These are phyloP conservation scores for Erpobdella octoculata DNA, from an alignment of 2,888 invertebrate genomes.

Conservation along the genomic window DNA sequence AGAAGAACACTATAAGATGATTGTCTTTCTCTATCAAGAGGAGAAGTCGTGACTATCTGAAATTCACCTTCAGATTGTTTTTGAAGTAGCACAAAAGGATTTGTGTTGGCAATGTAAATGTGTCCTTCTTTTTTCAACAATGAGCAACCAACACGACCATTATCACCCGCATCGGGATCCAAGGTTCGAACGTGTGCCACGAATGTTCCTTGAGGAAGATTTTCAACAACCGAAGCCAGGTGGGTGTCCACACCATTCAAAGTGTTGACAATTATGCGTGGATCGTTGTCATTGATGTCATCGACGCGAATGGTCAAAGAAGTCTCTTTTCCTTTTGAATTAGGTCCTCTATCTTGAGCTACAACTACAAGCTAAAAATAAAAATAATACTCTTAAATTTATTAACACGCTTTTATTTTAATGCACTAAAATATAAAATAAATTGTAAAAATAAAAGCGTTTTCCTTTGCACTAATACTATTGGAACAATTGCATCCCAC, in stretches of 20 bases:
- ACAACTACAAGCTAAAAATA: constrained; percentile 28
- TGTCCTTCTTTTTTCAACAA: neutral
- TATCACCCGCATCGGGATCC: neutral
- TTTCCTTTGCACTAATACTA: no score
- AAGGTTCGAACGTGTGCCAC: neutral
- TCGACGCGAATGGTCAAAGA: constrained; percentile 53
- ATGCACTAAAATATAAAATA: no score
- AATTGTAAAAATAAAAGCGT: no score
- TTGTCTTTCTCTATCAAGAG: constrained; percentile 8
- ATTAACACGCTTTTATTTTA: no score
- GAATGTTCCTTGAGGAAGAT: constrained; percentile 7
- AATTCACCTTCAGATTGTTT: neutral
- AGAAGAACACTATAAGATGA: neutral
- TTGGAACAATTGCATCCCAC: no score
- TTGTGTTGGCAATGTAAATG: neutral
- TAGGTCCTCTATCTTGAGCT: constrained; percentile 43
- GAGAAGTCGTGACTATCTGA: neutral
- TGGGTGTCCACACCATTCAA: neutral
- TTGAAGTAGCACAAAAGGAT: neutral
- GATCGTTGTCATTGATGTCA: constrained; percentile 78
- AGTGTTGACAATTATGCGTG: constrained; percentile 60
- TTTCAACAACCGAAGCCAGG: constrained; percentile 23
- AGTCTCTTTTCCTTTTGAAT: constrained; percentile 70
- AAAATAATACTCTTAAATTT: no score
- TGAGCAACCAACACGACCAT: neutral